A percentile compares a stretch with the other conserved stretches of the same genome.
Conservation (phyloP, 2,113 vertebrate species). For the Stercorarius parasiticus region DNA sequence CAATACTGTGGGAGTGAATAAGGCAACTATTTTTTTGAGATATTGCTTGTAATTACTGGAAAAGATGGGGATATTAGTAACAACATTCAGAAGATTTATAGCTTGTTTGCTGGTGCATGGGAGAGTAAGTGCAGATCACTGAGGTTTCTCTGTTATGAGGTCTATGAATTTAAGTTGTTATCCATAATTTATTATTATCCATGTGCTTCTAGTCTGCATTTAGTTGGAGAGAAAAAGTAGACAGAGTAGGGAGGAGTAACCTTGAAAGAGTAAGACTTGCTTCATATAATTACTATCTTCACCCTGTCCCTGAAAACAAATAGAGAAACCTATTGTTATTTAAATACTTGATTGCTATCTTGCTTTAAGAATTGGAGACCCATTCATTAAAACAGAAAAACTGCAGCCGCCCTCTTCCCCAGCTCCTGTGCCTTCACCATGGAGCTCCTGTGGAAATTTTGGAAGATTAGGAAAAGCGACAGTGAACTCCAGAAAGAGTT, state of each 20-base stretch:
- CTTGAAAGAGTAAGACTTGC: neutral
- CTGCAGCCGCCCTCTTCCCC: neutral
- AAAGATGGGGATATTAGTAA: slow-evolving; percentile 51
- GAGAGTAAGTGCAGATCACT: slow-evolving; percentile 43
- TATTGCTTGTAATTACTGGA: slow-evolving; percentile 60
- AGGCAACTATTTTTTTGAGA: slow-evolving; percentile 41
- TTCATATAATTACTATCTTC: neutral
- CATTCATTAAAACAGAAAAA: neutral
- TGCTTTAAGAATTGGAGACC: neutral
- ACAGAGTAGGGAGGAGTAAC: neutral
- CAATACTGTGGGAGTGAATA: neutral
- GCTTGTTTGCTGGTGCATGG: slow-evolving; percentile 43
- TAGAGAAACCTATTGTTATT: neutral
- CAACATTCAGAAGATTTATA: slow-evolving; percentile 50
- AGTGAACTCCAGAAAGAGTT: neutral
- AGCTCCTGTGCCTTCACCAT: neutral
- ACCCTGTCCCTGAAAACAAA: neutral
- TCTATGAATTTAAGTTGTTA: slow-evolving; percentile 50
- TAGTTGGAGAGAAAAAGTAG: slow-evolving; percentile 14
- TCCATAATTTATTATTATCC: slow-evolving; percentile 38
- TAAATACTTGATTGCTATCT: neutral
- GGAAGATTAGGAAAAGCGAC: neutral
- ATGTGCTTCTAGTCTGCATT: slow-evolving; percentile 3
- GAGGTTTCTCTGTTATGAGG: slow-evolving; percentile 35
- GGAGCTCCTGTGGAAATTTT: neutral